Conservation (phyloP, 2,888 invertebrate species). For the Scaptomyza cyrtandrae region DNA sequence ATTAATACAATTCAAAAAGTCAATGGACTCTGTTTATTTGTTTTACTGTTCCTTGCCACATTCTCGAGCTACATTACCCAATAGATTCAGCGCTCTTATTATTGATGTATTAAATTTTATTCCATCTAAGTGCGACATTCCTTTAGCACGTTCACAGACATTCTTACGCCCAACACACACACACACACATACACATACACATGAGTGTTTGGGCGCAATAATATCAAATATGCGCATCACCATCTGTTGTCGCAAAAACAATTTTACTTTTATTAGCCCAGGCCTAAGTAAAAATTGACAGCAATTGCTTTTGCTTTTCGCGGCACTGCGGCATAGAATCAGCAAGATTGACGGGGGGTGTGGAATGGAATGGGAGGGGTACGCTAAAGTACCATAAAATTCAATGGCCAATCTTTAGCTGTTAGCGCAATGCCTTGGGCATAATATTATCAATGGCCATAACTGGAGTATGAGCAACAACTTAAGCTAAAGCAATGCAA, state of each 20-base stretch:
- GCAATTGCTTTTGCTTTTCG: conserved; percentile 62
- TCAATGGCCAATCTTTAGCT: conserved; percentile 73
- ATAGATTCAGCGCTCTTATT: conserved; percentile 50
- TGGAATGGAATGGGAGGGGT: conserved; percentile 10
- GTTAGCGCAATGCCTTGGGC: conserved; percentile 69
- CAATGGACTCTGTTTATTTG: conserved; percentile 22
- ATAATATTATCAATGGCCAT: conserved; percentile 52
- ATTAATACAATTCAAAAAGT: conserved; percentile 53
- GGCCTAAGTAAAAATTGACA: conserved; percentile 72
- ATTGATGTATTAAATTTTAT: conserved; percentile 69
- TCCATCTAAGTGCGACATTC: conserved; percentile 57
- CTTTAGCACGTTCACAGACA: conserved; percentile 18
- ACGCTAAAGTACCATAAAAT: conserved; percentile 69
- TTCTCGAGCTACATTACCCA: conserved; percentile 20
- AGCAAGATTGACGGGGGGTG: background rate
- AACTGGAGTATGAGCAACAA: background rate
- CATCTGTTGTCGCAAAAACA: conserved; percentile 65
- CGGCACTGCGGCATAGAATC: conserved; percentile 7
- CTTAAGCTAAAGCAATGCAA: conserved; percentile 27
- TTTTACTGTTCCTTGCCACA: conserved; percentile 11
- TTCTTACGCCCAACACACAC: background rate
- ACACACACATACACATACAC: too few relatives aligned
- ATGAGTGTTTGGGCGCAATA: conserved; percentile 41
- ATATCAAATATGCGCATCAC: conserved; percentile 74
- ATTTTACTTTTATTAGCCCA: conserved; percentile 59